Base-by-base conservation (phyloP, 2,888 invertebrate species). In the Scaeva pyrastri region DNA sequence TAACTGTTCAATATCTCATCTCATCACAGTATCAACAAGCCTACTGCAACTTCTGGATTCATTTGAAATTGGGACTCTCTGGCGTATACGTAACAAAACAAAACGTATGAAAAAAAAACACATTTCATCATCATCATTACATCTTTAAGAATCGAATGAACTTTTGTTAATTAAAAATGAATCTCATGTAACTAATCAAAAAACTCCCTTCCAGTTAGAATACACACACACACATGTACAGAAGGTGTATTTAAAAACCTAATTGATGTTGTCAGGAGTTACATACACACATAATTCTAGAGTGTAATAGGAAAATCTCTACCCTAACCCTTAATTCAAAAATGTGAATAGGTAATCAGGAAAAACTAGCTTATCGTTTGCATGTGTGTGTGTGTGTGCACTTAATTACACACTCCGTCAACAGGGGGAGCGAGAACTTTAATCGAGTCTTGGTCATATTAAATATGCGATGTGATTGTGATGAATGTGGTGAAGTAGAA, bases 401-500 rank as follows among this genome's bases (percentile, higher is more conserved):
- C 31, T 1, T 72, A 72, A 77, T 83, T 73, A 62, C 41, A 83
- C 60, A 60, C 21, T 77, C 68, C 12, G 16, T 39, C 26, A 12
- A 31, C 6, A 31, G 31, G 8, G 31, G 31, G 8, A 31, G 2
- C 31, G 23, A 36, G 60, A n/a, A n/a, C 43, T 66, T 74, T 70
- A 58, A 73, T 70, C 62, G 74, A 62, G 74, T 71, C 55, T 5
- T 48, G 10, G 50, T 2, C 58, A 45, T 26, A 1, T n/a, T 14
- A n/a, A 21, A 26, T 26, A 26, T 26, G 45, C 12, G 16, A 21
- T 41, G 55, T 26, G 62, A 78, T 31, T 41, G 55, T 26, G 62
- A 78, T 31, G 31, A 31, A 31, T 68, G 73, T 78, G 62, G 56
- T 74, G 68, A 74, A 78, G 68, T 70, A 83, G 76, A 72, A 77